Conservation (phyloP, 2,113 vertebrate species). For the Ctenodactylus gundi region DNA sequence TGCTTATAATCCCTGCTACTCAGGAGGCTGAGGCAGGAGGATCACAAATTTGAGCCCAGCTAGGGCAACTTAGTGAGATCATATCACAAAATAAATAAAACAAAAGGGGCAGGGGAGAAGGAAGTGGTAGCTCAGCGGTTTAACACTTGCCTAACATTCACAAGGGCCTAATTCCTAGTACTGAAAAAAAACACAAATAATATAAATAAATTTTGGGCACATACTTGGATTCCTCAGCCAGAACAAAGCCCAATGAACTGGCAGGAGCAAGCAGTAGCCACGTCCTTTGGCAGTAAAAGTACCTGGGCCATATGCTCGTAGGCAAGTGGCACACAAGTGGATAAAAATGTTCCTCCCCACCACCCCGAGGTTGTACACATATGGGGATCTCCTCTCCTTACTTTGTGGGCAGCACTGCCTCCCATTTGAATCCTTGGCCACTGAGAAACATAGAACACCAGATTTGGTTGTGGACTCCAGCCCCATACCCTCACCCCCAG, state of each 20-base stretch:
- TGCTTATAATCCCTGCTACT: neutral
- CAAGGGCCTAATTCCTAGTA: neutral
- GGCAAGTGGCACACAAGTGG: neutral
- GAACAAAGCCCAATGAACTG: neutral
- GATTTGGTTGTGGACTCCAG: neutral
- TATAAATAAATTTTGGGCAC: too few relatives aligned
- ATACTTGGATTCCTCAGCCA: neutral
- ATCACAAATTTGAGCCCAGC: neutral
- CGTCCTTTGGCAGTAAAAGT: neutral
- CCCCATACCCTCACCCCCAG: too few relatives aligned
- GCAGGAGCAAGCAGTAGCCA: neutral
- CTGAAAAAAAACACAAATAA: neutral
- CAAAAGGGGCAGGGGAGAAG: neutral
- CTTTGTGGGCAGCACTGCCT: neutral
- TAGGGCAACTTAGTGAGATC: neutral
- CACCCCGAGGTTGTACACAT: neutral
- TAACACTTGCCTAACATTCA: neutral
- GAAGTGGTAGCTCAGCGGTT: neutral
- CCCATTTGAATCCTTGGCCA: neutral
- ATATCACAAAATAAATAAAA: neutral
- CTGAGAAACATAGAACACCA: neutral
- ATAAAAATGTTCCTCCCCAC: neutral
- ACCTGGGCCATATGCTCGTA: neutral
- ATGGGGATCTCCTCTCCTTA: neutral
- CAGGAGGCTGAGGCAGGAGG: neutral